Evolutionary conservation across 2,888 invertebrate species (phyloP), one percentile per base, ranked within the genome.

Genomic region (Seira musarum): DNA sequence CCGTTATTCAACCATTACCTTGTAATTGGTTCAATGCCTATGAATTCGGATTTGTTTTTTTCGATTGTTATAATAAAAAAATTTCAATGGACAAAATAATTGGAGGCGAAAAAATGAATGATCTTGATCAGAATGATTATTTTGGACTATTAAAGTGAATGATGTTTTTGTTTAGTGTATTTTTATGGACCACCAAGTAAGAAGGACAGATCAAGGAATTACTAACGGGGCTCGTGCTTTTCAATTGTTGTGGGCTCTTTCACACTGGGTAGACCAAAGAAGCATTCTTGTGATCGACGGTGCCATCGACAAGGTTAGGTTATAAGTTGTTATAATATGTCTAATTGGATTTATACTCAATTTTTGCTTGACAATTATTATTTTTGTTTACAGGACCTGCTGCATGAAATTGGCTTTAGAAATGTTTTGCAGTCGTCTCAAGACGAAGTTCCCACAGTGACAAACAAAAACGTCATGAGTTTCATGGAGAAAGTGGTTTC

Each of bases 401-500:
- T 96, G 0, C 91, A 93, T 17, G 91, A 92, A 65, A 93, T 96
- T 93, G 96, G 96, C 24, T 96, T 94, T 87, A 92, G 91, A 85
- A 92, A 93, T 76, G 93, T 96, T 0, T 91, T 92, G 2, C 81
- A 88, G 87, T 1, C 89, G 0, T 90, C 90, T 74, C 69, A 60
- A 30, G 88, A 90, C 0, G 88, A 60, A 17, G 30, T 49, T 57
- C 73, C 24, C 13, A 90, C 91, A 84, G 91, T 92, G 83, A 92
- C 92, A 70, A 94, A 94, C 87, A 91, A 92, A 0, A 93, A 93
- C 72, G 94, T 96, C 6, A 96, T 96, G 96, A 95, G 96, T 87
- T 96, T 96, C 88, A 89, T 96, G 83, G 90, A 95, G 35, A 91
- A 94, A 83, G 94, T 95, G 72, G 95, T 96, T 1, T 96, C 96